Evolutionary conservation across 2,113 vertebrate species (phyloP).

Genomic region (Hemiscyllium ocellatum): DNA sequence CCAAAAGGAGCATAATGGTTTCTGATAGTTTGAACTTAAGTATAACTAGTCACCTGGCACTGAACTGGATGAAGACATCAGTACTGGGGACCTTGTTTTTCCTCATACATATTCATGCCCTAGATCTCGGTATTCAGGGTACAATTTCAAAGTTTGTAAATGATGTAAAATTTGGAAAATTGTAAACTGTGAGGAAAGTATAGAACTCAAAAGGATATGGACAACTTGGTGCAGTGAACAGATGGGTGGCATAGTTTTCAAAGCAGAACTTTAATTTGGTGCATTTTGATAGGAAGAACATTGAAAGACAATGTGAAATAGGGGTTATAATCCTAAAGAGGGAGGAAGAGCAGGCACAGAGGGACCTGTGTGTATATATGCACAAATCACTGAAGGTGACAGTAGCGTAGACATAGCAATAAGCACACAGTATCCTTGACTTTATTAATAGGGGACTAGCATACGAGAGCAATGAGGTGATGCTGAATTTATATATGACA

Average conservation of each 20-base stretch:
- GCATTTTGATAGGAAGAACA: neutral
- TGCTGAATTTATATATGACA: too few species aligned
- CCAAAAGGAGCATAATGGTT: neutral
- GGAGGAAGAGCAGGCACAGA: neutral
- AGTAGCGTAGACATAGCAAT: too few species aligned
- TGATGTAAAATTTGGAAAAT: neutral
- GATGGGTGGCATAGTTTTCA: neutral
- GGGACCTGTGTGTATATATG: neutral
- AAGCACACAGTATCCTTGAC: too few species aligned
- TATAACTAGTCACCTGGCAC: neutral
- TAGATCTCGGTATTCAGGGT: too few species aligned
- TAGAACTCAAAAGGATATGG: neutral
- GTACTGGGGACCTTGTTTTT: too few species aligned
- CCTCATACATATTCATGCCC: too few species aligned
- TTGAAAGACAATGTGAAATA: neutral
- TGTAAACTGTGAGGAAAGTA: neutral
- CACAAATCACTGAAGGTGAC: neutral
- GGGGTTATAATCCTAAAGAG: neutral
- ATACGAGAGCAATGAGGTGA: too few species aligned
- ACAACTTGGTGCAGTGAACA: neutral
- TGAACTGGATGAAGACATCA: neutral
- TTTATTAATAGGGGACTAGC: too few species aligned
- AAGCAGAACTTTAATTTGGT: neutral
- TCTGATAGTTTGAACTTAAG: neutral
- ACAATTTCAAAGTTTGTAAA: neutral